phyloP scores from a whole-genome alignment of 1,140 invertebrate genomes.

The Heliconius nattereri region DNA sequence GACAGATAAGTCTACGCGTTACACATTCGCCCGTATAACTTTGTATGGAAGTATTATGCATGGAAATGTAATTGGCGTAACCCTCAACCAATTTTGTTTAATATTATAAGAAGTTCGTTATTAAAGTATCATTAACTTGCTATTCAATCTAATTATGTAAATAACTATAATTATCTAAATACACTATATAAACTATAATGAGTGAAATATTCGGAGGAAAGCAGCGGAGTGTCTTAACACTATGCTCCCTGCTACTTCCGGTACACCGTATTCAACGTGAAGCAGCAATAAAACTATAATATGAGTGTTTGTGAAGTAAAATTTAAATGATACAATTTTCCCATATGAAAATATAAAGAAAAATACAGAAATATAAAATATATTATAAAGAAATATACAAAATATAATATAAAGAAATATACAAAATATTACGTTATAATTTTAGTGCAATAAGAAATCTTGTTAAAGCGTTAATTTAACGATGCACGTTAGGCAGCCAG shows the following conservation, averaged over 20 bases:
- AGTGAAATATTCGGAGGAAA: no score
- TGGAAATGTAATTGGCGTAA: slow-evolving; percentile 57
- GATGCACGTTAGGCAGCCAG: slow-evolving; percentile 45
- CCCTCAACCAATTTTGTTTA: slow-evolving; percentile 53
- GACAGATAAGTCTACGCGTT: slow-evolving; percentile 71
- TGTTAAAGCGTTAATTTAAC: slow-evolving; percentile 64
- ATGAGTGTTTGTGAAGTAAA: not conserved
- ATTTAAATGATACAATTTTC: not conserved
- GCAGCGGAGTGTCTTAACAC: no score
- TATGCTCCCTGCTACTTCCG: no score
- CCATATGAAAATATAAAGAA: not conserved
- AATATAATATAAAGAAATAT: not conserved
- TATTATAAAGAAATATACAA: no score
- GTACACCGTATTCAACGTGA: no score
- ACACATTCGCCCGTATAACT: slow-evolving; percentile 69
- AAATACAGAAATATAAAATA: no score
- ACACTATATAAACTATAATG: no score
- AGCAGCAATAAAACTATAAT: not conserved
- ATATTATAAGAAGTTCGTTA: slow-evolving; percentile 42
- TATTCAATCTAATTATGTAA: not conserved
- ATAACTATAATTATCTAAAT: not conserved
- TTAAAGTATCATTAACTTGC: not conserved
- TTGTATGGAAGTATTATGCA: slow-evolving; percentile 58
- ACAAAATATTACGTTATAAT: not conserved
- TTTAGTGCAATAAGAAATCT: slow-evolving; percentile 31